Evolutionary conservation across 2,113 vertebrate species (phyloP).

Genomic region (Brachypodius melanocephalos): DNA sequence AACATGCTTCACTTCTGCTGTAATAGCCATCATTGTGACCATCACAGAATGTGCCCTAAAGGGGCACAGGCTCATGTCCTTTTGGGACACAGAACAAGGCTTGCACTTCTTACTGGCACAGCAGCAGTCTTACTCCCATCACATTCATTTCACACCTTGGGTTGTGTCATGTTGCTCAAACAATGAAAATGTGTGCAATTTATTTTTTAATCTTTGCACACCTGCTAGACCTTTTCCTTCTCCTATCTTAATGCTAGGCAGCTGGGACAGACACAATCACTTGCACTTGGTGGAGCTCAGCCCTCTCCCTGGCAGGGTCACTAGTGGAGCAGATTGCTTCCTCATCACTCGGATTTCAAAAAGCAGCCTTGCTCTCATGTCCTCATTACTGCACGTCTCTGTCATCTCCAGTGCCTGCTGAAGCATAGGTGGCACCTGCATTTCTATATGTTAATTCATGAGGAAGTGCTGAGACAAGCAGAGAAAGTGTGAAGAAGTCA

Average conservation of each 20-base stretch:
- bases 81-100: not conserved
- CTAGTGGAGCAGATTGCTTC: not conserved
- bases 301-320: not conserved
- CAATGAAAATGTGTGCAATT: accelerated
- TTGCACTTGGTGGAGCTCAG: not conserved
- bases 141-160: not conserved
- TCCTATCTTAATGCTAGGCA: not conserved
- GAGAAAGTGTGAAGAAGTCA: not conserved
- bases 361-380: not conserved
- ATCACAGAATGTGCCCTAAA: not conserved
- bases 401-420: not conserved
- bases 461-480: conserved; percentile 15
- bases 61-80: not conserved
- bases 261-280: accelerated
- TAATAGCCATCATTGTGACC: not conserved
- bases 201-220: not conserved
- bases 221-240: not conserved
- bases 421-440: not conserved
- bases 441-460: not conserved
- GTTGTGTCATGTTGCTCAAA: not conserved
- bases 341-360: not conserved
- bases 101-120: not conserved
- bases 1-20: not conserved
- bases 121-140: not conserved
- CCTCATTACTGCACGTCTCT: accelerated